Conservation (phyloP, 2,888 invertebrate species). For the Melanostoma mellinum region DNA sequence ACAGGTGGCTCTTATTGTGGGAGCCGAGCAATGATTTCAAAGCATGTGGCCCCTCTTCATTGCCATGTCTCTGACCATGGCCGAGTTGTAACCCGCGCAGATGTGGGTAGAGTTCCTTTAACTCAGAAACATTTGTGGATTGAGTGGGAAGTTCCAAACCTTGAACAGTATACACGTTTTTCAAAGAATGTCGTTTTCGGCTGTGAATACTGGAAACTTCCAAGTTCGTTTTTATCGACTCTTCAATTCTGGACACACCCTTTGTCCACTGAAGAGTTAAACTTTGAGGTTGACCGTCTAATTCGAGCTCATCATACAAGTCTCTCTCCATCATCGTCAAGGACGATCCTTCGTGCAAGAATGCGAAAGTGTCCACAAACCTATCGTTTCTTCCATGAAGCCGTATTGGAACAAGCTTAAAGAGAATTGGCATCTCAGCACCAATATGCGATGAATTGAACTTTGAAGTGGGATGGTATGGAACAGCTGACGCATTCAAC, state of each 20-base stretch:
- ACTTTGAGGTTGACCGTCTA: background rate
- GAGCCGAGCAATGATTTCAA: slow-evolving; percentile 10
- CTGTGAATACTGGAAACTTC: slow-evolving; percentile 3
- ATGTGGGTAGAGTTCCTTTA: slow-evolving; percentile 6
- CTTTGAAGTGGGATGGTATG: background rate
- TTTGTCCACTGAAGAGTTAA: background rate
- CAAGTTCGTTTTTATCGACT: background rate
- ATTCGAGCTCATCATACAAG: background rate
- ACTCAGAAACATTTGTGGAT: background rate
- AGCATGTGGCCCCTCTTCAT: background rate
- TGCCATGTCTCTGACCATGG: background rate
- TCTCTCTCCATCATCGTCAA: slow-evolving; percentile 9
- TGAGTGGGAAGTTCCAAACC: slow-evolving; percentile 2
- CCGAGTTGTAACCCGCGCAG: slow-evolving; percentile 1
- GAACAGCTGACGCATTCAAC: no score
- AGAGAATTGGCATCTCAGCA: background rate
- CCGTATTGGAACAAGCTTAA: background rate
- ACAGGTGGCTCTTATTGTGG: background rate
- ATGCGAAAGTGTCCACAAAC: background rate
- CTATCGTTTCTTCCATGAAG: background rate
- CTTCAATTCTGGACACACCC: background rate
- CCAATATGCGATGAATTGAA: background rate
- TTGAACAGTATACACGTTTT: slow-evolving; percentile 7
- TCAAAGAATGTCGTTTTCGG: slow-evolving; percentile 7
- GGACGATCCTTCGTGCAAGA: background rate